phyloP scores from a whole-genome alignment of 2,797 vertebrate genomes.

The Phyllotis vaccarum region DNA sequence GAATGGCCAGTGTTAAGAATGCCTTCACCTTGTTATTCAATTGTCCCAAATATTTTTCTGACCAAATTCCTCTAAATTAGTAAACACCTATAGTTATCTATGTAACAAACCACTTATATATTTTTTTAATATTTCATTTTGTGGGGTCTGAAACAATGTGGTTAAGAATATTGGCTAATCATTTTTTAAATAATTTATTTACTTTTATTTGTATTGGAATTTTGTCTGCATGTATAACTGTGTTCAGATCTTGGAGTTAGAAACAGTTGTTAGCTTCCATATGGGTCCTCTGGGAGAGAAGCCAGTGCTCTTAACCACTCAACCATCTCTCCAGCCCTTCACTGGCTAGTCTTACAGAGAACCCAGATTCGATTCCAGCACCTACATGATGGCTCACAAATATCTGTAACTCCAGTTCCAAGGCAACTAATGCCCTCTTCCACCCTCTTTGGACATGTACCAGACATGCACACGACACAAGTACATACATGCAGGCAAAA shows the following conservation, averaged over 20 bases:
- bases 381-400: background rate
- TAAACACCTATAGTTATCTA: slow-evolving; percentile 33
- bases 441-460: background rate
- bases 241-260: background rate
- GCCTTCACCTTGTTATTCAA: background rate
- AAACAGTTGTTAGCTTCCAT: background rate
- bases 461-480: background rate
- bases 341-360: background rate
- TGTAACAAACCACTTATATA: background rate
- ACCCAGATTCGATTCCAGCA: background rate
- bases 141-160: background rate
- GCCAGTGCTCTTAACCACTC: background rate
- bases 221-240: background rate
- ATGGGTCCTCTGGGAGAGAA: background rate
- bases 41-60: slow-evolving; percentile 6
- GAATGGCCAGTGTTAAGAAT: background rate
- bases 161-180: background rate
- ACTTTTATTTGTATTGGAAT: background rate
- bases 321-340: background rate
- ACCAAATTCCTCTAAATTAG: slow-evolving; percentile 42
- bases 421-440: background rate
- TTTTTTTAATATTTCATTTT: slow-evolving; percentile 25
- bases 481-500: background rate
- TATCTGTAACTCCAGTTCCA: background rate
- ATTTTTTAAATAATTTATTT: background rate